Conservation (phyloP, 2,797 vertebrate genomes). For the Oceanodroma leucorhoa region DNA sequence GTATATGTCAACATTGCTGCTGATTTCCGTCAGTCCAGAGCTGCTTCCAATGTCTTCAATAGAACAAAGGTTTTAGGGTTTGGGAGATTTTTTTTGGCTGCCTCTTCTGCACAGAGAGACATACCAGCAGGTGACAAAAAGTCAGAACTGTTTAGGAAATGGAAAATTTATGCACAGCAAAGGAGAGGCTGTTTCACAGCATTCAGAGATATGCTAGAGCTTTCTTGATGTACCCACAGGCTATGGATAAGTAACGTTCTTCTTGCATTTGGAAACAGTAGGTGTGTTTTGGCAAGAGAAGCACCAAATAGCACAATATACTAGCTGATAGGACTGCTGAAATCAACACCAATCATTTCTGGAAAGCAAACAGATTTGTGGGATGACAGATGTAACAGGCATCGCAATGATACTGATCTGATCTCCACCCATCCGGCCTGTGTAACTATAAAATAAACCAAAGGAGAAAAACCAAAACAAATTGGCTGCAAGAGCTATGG, state of each 20-base stretch:
- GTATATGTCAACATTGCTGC: background rate
- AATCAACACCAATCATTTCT: slow-evolving; percentile 14
- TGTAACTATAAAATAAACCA: slow-evolving; percentile 44
- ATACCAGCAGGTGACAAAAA: slow-evolving; percentile 21
- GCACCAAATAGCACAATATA: background rate
- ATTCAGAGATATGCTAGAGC: background rate
- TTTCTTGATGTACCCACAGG: background rate
- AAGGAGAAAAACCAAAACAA: slow-evolving; percentile 54
- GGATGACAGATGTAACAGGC: slow-evolving; percentile 16
- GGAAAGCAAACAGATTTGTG: slow-evolving; percentile 17
- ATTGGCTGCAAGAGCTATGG: background rate
- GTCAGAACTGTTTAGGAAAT: background rate
- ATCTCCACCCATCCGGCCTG: slow-evolving; percentile 45
- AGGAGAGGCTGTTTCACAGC: background rate
- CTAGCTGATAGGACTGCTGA: background rate
- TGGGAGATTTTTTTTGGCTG: background rate
- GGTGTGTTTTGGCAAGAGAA: background rate
- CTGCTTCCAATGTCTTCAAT: background rate
- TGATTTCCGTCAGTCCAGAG: background rate
- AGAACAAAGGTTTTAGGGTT: slow-evolving; percentile 4
- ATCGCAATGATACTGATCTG: slow-evolving; percentile 1
- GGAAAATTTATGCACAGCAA: background rate
- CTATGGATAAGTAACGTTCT: background rate
- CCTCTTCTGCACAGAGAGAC: background rate
- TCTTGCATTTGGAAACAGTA: background rate